These are phyloP conservation scores for Oxycera nigricornis DNA, from an alignment of 2,888 invertebrate genomes.

Conservation along the genomic window DNA sequence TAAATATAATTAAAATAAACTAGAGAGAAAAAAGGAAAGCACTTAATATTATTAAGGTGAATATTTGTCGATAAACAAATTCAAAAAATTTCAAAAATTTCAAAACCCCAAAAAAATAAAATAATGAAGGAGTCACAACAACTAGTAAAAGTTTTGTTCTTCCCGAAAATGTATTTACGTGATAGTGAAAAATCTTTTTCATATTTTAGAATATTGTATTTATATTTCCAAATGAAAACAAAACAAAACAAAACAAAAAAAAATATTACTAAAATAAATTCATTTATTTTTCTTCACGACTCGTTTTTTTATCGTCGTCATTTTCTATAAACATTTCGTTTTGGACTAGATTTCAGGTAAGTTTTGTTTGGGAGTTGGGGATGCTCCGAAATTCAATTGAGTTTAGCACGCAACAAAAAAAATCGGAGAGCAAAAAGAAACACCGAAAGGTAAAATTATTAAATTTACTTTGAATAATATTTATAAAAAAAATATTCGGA, in stretches of 20 bases:
- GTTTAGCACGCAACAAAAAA: too few species aligned
- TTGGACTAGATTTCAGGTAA: too few species aligned
- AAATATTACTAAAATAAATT: not conserved
- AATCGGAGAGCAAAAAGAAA: too few species aligned
- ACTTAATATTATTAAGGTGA: too few species aligned
- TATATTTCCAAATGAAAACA: not conserved
- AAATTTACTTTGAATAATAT: too few species aligned
- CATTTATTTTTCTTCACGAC: not conserved
- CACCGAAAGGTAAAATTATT: too few species aligned
- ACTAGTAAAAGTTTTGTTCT: not conserved
- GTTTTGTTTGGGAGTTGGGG: too few species aligned
- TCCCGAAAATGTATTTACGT: not conserved
- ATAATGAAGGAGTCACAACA: not conserved
- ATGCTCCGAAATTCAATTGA: too few species aligned
- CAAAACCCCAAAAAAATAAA: not conserved
- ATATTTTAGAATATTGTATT: not conserved
- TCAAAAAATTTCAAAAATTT: not conserved
- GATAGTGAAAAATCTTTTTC: slow-evolving; percentile 1
- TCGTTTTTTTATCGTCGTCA: too few species aligned
- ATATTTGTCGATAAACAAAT: not conserved
- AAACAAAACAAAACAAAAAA: not conserved
- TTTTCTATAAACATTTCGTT: too few species aligned
- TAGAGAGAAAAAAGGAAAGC: not conserved
- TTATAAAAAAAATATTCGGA: too few species aligned
- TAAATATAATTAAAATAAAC: not conserved